Conservation (phyloP, 2,888 invertebrate species). For the Ctena decussata region DNA sequence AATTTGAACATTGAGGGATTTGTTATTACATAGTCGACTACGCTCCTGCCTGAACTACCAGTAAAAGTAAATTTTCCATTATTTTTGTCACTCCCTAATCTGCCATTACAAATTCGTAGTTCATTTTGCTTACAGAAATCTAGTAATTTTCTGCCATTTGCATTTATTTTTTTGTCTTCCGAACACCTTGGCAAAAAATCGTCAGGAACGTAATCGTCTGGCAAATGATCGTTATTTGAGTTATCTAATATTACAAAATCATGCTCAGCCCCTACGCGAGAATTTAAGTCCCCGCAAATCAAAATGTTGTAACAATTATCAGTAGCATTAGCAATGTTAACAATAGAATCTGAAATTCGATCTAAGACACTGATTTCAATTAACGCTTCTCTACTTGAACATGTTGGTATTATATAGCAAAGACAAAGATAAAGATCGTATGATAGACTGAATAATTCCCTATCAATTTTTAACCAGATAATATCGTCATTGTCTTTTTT, state of each 20-base stretch:
- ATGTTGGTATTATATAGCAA: not conserved
- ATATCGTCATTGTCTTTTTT: not conserved
- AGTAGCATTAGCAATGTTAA: not conserved
- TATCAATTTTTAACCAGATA: not conserved
- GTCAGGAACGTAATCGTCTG: not conserved
- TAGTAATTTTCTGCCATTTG: not conserved
- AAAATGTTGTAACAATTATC: not conserved
- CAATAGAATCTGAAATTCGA: not conserved
- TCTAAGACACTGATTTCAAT: not conserved
- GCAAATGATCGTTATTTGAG: not conserved
- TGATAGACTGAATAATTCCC: not conserved
- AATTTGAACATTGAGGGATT: not conserved
- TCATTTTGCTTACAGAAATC: not conserved
- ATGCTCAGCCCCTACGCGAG: not conserved
- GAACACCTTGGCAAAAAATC: not conserved
- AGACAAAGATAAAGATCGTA: not conserved
- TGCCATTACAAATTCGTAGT: not conserved
- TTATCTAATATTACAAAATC: slow-evolving; percentile 1
- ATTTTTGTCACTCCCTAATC: not conserved
- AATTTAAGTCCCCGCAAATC: not conserved
- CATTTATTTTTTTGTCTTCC: not conserved
- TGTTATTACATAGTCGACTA: not conserved
- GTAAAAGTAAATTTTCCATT: not conserved
- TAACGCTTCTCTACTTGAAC: not conserved
- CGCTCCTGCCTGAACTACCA: not conserved